Conservation (phyloP, 2,888 invertebrate species). For the Saturnia japonica region DNA sequence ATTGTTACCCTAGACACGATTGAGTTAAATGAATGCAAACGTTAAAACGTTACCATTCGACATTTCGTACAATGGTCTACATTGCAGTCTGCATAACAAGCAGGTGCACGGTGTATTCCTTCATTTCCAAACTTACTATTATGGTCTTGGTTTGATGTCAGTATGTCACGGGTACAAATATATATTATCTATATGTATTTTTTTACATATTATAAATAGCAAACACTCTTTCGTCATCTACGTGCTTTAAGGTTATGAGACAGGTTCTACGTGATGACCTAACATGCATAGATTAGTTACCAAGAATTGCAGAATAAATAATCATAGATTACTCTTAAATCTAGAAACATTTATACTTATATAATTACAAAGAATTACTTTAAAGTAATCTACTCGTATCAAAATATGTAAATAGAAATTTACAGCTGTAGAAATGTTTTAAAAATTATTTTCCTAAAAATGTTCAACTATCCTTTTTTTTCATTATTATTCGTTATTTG, state of each 20-base stretch:
- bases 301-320: slow-evolving; percentile 43
- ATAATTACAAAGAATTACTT: background rate
- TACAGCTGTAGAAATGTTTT: no score
- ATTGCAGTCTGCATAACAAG: slow-evolving; percentile 18
- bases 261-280: slow-evolving; percentile 71
- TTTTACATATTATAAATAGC: background rate
- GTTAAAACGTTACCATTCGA: slow-evolving; percentile 28
- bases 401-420: no score
- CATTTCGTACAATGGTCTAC: slow-evolving; percentile 24
- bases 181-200: slow-evolving; percentile 16
- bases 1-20: slow-evolving; percentile 35
- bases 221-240: slow-evolving; percentile 29
- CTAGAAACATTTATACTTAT: background rate
- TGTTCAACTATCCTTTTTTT: no score
- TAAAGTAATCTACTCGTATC: background rate
- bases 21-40: slow-evolving; percentile 28
- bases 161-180: background rate
- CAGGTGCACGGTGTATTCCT: slow-evolving; percentile 4
- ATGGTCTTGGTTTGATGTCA: slow-evolving; percentile 7
- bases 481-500: no score
- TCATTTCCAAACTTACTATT: slow-evolving; percentile 5
- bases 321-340: background rate
- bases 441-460: no score
- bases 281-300: slow-evolving; percentile 65
- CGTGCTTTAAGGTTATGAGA: slow-evolving; percentile 55